Conservation (phyloP, 2,797 vertebrate genomes). For the Graptemys geographica region DNA sequence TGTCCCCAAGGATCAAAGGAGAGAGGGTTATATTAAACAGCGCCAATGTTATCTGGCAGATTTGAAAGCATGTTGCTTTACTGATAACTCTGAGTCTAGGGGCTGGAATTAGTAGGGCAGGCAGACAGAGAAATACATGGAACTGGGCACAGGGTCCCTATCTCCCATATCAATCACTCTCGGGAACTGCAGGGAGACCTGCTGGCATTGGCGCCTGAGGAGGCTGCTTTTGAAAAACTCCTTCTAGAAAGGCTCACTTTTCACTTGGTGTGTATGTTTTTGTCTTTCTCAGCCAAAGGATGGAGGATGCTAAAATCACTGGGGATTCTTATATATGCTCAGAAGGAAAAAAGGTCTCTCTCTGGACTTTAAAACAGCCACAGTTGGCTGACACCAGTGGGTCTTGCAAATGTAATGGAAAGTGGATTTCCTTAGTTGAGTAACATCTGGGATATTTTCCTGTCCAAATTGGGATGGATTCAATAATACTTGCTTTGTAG, state of each 20-base stretch:
- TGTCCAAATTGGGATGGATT: not conserved
- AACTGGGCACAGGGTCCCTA: not conserved
- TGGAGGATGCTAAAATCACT: slow-evolving; percentile 10
- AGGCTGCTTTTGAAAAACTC: not conserved
- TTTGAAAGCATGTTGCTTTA: slow-evolving; percentile 55
- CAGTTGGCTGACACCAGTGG: slow-evolving; percentile 29
- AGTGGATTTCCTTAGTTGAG: slow-evolving; percentile 41
- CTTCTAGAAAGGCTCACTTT: not conserved
- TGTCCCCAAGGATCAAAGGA: slow-evolving; percentile 4
- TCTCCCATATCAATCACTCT: not conserved
- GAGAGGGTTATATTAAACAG: slow-evolving; percentile 40
- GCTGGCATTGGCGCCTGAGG: not conserved
- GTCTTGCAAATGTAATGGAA: slow-evolving; percentile 1
- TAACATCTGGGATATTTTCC: slow-evolving; percentile 52
- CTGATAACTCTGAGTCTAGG: slow-evolving; percentile 30
- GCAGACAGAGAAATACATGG: not conserved
- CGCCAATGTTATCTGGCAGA: slow-evolving; percentile 51
- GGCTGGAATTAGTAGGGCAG: slow-evolving; percentile 34
- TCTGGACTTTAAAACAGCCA: slow-evolving; percentile 33
- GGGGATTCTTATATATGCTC: slow-evolving; percentile 41
- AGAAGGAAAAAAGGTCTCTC: slow-evolving; percentile 35
- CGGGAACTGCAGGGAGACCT: not conserved
- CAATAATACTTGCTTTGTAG: slow-evolving; percentile 52
- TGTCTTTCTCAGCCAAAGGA: not conserved
- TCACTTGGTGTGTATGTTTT: not conserved